phyloP scores from a whole-genome alignment of 1,140 invertebrate species.

The Aphelenchoides besseyi region DNA sequence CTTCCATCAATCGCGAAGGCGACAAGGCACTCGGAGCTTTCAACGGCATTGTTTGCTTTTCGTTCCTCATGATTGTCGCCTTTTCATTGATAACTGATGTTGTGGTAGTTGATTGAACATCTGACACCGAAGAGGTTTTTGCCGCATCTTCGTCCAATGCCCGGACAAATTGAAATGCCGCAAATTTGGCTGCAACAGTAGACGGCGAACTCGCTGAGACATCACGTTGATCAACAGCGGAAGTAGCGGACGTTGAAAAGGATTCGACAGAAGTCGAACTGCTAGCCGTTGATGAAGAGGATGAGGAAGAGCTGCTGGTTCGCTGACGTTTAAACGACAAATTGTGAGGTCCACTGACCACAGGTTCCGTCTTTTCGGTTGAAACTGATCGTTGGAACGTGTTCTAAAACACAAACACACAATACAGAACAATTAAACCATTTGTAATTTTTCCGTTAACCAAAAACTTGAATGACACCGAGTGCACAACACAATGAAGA shows the following conservation, averaged over 20 bases:
- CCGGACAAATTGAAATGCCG: background rate
- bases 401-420: constrained; percentile 16
- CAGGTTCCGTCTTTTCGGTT: too few relatives aligned
- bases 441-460: too few relatives aligned
- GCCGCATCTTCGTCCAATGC: constrained; percentile 1
- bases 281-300: background rate
- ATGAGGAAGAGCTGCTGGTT: background rate
- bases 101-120: background rate
- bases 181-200: background rate
- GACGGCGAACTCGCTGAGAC: background rate
- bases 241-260: constrained; percentile 1
- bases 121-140: background rate
- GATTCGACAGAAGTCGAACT: constrained; percentile 9
- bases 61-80: background rate
- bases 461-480: too few relatives aligned
- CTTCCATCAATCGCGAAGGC: constrained; percentile 1
- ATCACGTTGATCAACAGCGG: background rate
- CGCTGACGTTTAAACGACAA: background rate
- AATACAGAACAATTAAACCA: background rate
- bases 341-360: background rate
- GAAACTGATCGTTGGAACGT: too few relatives aligned
- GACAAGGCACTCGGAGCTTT: too few relatives aligned
- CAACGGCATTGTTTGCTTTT: too few relatives aligned
- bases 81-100: background rate
- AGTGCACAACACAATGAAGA: background rate